Base-by-base conservation (phyloP, 2,113 vertebrate genomes). In the Lagenorhynchus albirostris region DNA sequence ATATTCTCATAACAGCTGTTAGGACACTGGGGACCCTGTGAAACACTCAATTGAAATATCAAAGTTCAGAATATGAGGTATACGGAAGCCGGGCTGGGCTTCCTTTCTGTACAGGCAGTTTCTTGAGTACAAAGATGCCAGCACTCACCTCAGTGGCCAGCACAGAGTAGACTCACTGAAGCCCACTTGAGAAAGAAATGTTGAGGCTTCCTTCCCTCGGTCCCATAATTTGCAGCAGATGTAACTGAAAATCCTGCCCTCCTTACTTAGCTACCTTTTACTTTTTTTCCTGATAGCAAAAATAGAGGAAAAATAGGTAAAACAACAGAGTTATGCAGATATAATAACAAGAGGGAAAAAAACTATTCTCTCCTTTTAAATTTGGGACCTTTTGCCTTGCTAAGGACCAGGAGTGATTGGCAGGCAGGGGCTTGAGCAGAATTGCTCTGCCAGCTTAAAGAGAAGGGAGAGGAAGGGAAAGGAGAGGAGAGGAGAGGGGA, bases 11-110 rank as follows among this genome's bases (percentile, higher is more conserved):
- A 55, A 67, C 10, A 62, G 67, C 84, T 86, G 31, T 85, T 55
- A 68, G 53, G 25, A 85, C 65, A n/a, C 41, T 47, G 29, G 44
- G 70, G 38, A 15, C 1, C 8, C 76, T 47, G 14, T 41, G 79
- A 96, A 89, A 89, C 9, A 33, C 7, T 73, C 55, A 73, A 21
- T 50, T 63, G 89, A 94, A 91, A 85, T 60, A 96, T 91, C 71
- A 68, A 9, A 33, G 33, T 86, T 91, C 47, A 89, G 55, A 89
- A 73, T 36, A 18, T 63, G n/a, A 91, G 73, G 33, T n/a, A 8
- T 62, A 29, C 1, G 3, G 13, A 47, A 44, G 8, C 2, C 4
- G 12, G n/a, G 18, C 70, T 38, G 6, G 18, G 13, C 20, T 60
- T 71, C 73, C 10, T 79, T 73, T 79, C 70, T 21, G 68, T 55